Percentiles rank a stretch among this genome's conserved stretches.
These are phyloP conservation scores for Zaprionus ghesquierei DNA, from an alignment of 1,140 invertebrate species.

Conservation along the genomic window DNA sequence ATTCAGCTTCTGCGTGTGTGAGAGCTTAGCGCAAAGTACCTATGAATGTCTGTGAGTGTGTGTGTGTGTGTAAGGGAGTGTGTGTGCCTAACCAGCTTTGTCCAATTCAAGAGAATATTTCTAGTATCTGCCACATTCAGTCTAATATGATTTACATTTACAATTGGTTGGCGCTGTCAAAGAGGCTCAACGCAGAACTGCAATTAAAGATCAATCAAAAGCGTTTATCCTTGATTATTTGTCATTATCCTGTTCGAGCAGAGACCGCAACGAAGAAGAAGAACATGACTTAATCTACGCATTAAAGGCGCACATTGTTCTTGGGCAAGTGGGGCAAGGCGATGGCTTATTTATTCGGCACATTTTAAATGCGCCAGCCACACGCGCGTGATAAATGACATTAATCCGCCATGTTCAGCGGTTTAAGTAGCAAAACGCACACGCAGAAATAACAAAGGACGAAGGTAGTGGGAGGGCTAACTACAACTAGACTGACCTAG, in stretches of 20 bases:
- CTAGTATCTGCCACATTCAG: slow-evolving; percentile 74
- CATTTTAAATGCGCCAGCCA: slow-evolving; percentile 64
- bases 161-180: slow-evolving; percentile 71
- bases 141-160: slow-evolving; percentile 81
- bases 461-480: slow-evolving; percentile 1
- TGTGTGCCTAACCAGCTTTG: slow-evolving; percentile 23
- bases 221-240: slow-evolving; percentile 82
- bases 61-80: neutral
- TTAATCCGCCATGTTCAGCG: slow-evolving; percentile 75
- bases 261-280: slow-evolving; percentile 48
- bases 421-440: slow-evolving; percentile 65
- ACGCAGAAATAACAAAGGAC: slow-evolving; percentile 6
- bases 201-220: slow-evolving; percentile 82
- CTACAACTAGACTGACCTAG: slow-evolving; percentile 28
- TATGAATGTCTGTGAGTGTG: neutral
- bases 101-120: slow-evolving; percentile 34
- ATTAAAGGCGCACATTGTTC: slow-evolving; percentile 44
- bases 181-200: slow-evolving; percentile 44
- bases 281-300: slow-evolving; percentile 39
- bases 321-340: neutral
- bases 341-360: slow-evolving; percentile 67
- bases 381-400: slow-evolving; percentile 75
- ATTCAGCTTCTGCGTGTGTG: slow-evolving; percentile 19
- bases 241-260: slow-evolving; percentile 77
- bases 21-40: slow-evolving; percentile 45